A percentile compares a stretch with the other conserved stretches of the same genome.
Conservation (phyloP, 2,888 invertebrate genomes). For the Marasmarcha lunaedactyla region DNA sequence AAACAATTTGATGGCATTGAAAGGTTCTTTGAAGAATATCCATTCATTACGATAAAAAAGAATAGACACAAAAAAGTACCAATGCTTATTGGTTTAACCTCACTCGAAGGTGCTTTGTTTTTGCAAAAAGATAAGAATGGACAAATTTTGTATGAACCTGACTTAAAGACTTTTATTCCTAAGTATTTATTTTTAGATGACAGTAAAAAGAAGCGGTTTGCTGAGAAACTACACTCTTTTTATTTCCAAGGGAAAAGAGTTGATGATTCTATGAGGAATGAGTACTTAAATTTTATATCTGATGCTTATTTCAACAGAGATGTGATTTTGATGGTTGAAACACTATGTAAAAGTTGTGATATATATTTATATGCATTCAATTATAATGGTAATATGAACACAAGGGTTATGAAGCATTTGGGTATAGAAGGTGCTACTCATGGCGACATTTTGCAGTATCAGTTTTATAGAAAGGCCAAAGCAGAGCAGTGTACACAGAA, state of each 20-base stretch:
- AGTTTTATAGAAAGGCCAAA: conserved; percentile 43
- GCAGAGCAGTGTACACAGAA: conserved; percentile 22
- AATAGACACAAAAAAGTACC: conserved; percentile 37
- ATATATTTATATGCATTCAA: conserved; percentile 36
- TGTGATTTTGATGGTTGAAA: conserved; percentile 27
- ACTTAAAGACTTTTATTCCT: conserved; percentile 38
- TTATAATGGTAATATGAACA: conserved; percentile 41
- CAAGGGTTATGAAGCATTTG: conserved; percentile 34
- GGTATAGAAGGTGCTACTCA: conserved; percentile 41
- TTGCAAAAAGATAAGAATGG: conserved; percentile 26
- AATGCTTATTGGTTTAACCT: conserved; percentile 27
- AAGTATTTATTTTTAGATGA: conserved; percentile 22
- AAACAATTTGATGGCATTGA: conserved; percentile 34
- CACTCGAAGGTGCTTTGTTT: conserved; percentile 43
- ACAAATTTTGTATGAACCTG: conserved; percentile 27
- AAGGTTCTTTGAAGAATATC: conserved; percentile 33
- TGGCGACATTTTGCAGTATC: conserved; percentile 46
- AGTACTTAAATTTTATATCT: conserved; percentile 33
- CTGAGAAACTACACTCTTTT: conserved; percentile 24
- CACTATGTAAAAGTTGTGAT: conserved; percentile 23
- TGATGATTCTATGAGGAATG: conserved; percentile 18
- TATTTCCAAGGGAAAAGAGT: conserved; percentile 32
- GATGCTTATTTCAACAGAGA: conserved; percentile 39
- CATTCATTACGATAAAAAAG: conserved; percentile 24
- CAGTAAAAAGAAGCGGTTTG: conserved; percentile 21